phyloP scores from a whole-genome alignment of 2,888 invertebrate genomes.

The Drosophila conformis region DNA sequence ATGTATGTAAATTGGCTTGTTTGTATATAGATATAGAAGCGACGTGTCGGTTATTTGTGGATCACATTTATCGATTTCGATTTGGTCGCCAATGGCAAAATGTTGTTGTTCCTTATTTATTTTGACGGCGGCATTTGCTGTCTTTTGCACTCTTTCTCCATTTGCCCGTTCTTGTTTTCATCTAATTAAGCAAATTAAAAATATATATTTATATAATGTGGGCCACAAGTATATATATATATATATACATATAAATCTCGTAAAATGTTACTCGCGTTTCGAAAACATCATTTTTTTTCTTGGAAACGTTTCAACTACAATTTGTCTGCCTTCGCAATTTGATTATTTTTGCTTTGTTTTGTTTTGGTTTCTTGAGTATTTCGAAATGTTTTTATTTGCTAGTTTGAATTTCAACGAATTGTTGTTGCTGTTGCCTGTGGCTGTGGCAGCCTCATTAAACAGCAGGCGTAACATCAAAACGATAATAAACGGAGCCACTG shows the following conservation, averaged over 20 bases:
- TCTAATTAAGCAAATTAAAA: conserved; percentile 77
- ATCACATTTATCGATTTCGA: conserved; percentile 73
- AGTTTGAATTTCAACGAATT: conserved; percentile 31
- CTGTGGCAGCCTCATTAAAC: conserved; percentile 32
- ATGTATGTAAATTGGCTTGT: background rate
- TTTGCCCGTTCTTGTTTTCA: conserved; percentile 41
- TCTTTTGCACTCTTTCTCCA: conserved; percentile 35
- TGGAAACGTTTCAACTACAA: conserved; percentile 40
- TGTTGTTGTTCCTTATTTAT: conserved; percentile 34
- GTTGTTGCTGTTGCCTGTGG: conserved; percentile 9
- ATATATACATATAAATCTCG: conserved; percentile 12
- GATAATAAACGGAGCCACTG: conserved; percentile 36
- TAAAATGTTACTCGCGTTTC: conserved; percentile 52
- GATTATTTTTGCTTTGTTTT: conserved; percentile 5
- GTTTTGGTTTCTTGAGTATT: conserved; percentile 33
- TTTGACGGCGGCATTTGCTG: conserved; percentile 28
- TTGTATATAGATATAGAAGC: background rate
- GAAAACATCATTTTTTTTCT: conserved; percentile 54
- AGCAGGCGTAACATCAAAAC: conserved; percentile 17
- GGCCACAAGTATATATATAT: conserved; percentile 6
- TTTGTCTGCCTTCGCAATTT: conserved; percentile 40
- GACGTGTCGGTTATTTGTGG: conserved; percentile 40
- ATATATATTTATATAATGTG: conserved; percentile 52
- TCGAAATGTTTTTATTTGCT: conserved; percentile 46
- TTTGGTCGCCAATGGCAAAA: conserved; percentile 37